Evolutionary conservation across 2,888 invertebrate species (phyloP).

Genomic region (Diaperis boleti): DNA sequence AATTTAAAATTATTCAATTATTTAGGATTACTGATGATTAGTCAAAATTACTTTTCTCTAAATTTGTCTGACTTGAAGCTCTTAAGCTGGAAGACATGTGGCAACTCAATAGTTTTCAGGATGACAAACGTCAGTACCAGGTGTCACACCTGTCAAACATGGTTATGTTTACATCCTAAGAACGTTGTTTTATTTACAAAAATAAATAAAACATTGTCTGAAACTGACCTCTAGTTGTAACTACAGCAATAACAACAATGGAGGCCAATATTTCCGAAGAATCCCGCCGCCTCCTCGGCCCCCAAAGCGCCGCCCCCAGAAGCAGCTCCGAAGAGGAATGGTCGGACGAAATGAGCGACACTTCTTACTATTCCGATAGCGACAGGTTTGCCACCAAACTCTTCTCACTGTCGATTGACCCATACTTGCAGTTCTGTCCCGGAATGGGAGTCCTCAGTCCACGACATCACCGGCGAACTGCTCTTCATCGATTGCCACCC

Average conservation of each 20-base stretch:
- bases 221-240: neutral
- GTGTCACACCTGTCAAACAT: neutral
- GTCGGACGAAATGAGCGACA: conserved; percentile 63
- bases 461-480: conserved; percentile 73
- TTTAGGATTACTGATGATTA: too few species aligned
- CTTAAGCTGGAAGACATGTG: too few species aligned
- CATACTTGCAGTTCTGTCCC: conserved; percentile 71
- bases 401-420: neutral
- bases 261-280: neutral
- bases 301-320: neutral
- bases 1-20: too few species aligned
- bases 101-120: too few species aligned
- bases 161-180: neutral
- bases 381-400: conserved; percentile 66
- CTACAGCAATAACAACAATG: neutral
- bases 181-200: neutral
- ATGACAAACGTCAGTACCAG: neutral
- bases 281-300: neutral
- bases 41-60: too few species aligned
- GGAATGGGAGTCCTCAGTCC: conserved; percentile 77
- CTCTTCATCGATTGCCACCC: conserved; percentile 74
- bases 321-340: conserved; percentile 57
- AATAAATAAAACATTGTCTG: neutral
- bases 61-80: too few species aligned
- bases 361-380: conserved; percentile 72